phyloP scores from a whole-genome alignment of 2,797 vertebrate genomes.

The Xyrichtys novacula region DNA sequence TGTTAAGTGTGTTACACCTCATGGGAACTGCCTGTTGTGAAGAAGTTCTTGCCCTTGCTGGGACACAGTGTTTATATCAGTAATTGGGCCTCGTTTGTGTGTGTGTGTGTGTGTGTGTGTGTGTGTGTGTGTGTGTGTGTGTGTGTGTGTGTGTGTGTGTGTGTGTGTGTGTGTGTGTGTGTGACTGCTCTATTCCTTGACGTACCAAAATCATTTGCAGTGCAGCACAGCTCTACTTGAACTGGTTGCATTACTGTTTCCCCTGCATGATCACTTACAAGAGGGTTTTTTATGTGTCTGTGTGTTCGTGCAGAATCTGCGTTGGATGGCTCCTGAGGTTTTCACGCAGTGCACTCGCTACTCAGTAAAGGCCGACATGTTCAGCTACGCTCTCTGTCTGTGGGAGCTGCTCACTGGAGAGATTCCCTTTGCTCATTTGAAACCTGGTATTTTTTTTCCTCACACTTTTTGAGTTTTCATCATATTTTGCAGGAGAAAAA shows the following conservation, averaged over 20 bases:
- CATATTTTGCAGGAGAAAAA: no score
- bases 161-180: slow-evolving; percentile 2
- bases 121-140: neutral
- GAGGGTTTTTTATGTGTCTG: neutral
- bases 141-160: slow-evolving; percentile 15
- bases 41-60: slow-evolving; percentile 64
- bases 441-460: slow-evolving; percentile 88
- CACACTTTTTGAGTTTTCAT: no score
- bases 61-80: slow-evolving; percentile 56
- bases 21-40: slow-evolving; percentile 68
- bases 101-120: slow-evolving; percentile 16
- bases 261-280: no score
- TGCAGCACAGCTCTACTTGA: neutral
- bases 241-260: neutral
- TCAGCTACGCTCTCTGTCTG: slow-evolving; percentile 96
- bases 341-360: slow-evolving; percentile 96
- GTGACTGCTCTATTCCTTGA: slow-evolving; percentile 5
- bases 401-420: slow-evolving; percentile 96
- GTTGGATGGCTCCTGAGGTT: slow-evolving; percentile 98
- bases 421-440: slow-evolving; percentile 96
- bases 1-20: slow-evolving; percentile 72
- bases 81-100: slow-evolving; percentile 53
- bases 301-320: slow-evolving; percentile 87
- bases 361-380: slow-evolving; percentile 95
- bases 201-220: neutral